Base-by-base conservation (phyloP, 2,888 invertebrate species). In the Apomyelois bistriatella region DNA sequence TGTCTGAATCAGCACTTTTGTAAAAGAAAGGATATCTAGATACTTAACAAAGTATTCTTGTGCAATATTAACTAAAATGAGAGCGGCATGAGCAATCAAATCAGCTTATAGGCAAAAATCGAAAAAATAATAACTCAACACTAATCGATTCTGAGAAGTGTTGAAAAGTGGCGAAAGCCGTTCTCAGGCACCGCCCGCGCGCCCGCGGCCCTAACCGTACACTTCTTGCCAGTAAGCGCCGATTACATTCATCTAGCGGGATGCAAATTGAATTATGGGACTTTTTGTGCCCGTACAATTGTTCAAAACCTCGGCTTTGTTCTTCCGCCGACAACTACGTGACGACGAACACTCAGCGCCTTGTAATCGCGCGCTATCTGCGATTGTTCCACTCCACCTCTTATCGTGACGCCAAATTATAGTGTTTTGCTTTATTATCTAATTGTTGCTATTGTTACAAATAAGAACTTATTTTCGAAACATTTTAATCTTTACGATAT, bases 181-280 rank as follows among this genome's bases (percentile, higher is more conserved):
- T 85, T 86, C 85, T 84, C 85, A 83, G 60, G 70, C 76, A 66
- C 58, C 70, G 71, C 62, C 65, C 37, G 60, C 74, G 80, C 83
- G 32, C 81, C 70, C 82, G 79, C 84, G 84, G 82, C 62, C 65
- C 66, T 73, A 79, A 75, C 79, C 76, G 78, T 81, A 82, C 80
- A 73, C 74, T 78, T 81, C 79, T 81, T 78, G 64, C 66, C 63
- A 55, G n/a, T n/a, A n/a, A n/a, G 36, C 73, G 66, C 75, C 79
- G 74, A 85, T 82, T 82, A 82, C 79, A 77, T 77, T 79, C 80
- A 79, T 87, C 85, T 88, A 87, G 87, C 85, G 80, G 80, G 82
- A 90, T 88, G 90, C 89, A 90, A 89, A 90, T 90, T 88, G 85
- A 89, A 89, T 90, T 89, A 90, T 89, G 88, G 76, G 85, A 88